A percentile compares a stretch with the other conserved stretches of the same genome.
These are phyloP conservation scores for Hyalella azteca DNA, from an alignment of 2,888 invertebrate genomes.

Conservation along the genomic window DNA sequence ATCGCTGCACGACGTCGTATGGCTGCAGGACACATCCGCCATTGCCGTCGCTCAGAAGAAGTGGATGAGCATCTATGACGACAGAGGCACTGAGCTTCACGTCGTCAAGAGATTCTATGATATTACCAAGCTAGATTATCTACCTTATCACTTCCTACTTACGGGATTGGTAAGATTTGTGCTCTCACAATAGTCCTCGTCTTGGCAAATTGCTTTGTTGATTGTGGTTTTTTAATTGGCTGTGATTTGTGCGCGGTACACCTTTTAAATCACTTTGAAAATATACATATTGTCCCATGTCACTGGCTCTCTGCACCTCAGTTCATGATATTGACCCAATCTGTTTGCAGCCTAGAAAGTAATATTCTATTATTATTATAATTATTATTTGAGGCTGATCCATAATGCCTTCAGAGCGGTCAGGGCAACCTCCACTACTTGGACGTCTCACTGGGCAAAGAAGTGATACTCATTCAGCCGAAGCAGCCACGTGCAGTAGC, in stretches of 20 bases:
- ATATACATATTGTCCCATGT: background rate
- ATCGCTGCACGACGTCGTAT: constrained; percentile 86
- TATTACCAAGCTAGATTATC: constrained; percentile 84
- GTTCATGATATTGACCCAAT: too few species aligned
- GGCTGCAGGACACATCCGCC: constrained; percentile 95
- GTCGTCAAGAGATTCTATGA: constrained; percentile 86
- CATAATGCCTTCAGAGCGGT: constrained; percentile 62
- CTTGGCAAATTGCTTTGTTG: background rate
- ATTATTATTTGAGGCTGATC: too few species aligned
- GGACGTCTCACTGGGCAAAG: constrained; percentile 91
- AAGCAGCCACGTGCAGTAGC: constrained; percentile 77
- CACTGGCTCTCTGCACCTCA: background rate
- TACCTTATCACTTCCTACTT: constrained; percentile 96
- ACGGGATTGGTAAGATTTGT: constrained; percentile 75
- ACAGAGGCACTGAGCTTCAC: constrained; percentile 94
- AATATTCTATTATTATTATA: too few species aligned
- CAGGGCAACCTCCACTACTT: constrained; percentile 86
- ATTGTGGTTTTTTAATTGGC: background rate
- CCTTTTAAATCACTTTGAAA: background rate
- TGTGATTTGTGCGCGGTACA: background rate
- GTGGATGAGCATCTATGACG: constrained; percentile 97
- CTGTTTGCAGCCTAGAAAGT: too few species aligned
- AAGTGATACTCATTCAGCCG: constrained; percentile 79
- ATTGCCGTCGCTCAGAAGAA: constrained; percentile 96
- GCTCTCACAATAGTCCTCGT: background rate